Evolutionary conservation across 1,140 invertebrate genomes (phyloP), one percentile per base, ranked within the genome.

Genomic region (Oedothorax gibbosus): DNA sequence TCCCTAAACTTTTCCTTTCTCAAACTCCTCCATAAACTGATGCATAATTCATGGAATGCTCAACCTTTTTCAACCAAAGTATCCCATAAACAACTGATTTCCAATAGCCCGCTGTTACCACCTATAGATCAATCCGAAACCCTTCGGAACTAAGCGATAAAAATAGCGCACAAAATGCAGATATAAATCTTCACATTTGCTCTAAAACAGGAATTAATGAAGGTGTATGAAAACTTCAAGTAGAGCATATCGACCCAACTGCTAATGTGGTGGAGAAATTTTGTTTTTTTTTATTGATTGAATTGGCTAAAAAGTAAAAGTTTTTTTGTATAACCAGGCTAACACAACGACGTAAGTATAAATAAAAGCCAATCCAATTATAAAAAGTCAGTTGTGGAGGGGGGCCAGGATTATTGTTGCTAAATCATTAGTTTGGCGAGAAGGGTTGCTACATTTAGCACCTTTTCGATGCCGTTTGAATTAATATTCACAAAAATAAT

Each of bases 151-250:
- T 73, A 20, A 18, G 53, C 20, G 54, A 49, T 60, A 49, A 79
- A 79, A 68, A 62, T 79, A 79, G 62, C 21, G 64, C 77, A 49
- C 64, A 79, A 68, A 79, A 79, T 79, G 60, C 64, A 68, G 62
- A 64, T 68, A 79, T 79, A 79, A 79, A 79, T 79, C 77, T 54
- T 49, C 77, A 35, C 72, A 14, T 68, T 68, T 68, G 77, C 56
- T 79, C 77, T 50, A 79, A 79, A 79, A 79, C 68, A 50, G 21
- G 77, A 79, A 79, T 79, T 79, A 79, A 79, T 79, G 77, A 79
- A 79, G 77, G 77, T 18, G 11, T 18, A 20, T 15, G 51, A 35
- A 49, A 15, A 79, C 77, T 79, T 79, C 49, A 79, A 66, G 77
- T 79, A 66, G 5, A 79, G 66, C 54, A 20, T 79, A 79, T 79